Percentiles rank a stretch among this genome's conserved stretches.
Evolutionary conservation across 64 coral and sea anemone genomes (phyloP).

Genomic region (Dendrophyllia cribrosa): DNA sequence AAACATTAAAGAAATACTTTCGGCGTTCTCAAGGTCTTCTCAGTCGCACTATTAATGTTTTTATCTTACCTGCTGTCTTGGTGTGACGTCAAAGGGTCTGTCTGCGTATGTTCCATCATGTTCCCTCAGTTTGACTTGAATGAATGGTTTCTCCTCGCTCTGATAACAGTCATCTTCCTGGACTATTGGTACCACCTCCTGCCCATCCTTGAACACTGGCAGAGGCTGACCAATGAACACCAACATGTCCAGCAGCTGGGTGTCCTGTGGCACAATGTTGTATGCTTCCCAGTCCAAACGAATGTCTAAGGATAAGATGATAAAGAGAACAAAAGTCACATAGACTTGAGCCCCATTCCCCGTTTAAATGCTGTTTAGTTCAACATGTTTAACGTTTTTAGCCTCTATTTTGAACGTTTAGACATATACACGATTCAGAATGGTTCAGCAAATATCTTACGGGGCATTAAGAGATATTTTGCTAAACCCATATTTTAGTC

Average conservation of each 20-base stretch:
- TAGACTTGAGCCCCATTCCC: neutral
- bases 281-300: constrained; percentile 94
- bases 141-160: constrained; percentile 52
- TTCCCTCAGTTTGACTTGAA: constrained; percentile 86
- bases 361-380: no score
- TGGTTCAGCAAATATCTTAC: no score
- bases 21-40: no score
- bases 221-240: constrained; percentile 79
- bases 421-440: no score
- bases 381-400: no score
- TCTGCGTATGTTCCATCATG: constrained; percentile 70
- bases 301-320: constrained; percentile 59
- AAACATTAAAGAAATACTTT: no score
- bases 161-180: constrained; percentile 15
- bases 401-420: no score
- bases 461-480: no score
- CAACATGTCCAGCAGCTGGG: constrained; percentile 88
- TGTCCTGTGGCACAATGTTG: constrained; percentile 76
- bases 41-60: neutral
- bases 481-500: no score
- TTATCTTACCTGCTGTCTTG: constrained; percentile 84
- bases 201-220: constrained; percentile 68
- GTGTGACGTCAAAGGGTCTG: constrained; percentile 76
- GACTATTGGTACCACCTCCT: constrained; percentile 59
- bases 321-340: neutral